A percentile compares a stretch with the other conserved stretches of the same genome.
Evolutionary conservation across 2,888 invertebrate species (phyloP).

Genomic region (Drymonia ruficornis): DNA sequence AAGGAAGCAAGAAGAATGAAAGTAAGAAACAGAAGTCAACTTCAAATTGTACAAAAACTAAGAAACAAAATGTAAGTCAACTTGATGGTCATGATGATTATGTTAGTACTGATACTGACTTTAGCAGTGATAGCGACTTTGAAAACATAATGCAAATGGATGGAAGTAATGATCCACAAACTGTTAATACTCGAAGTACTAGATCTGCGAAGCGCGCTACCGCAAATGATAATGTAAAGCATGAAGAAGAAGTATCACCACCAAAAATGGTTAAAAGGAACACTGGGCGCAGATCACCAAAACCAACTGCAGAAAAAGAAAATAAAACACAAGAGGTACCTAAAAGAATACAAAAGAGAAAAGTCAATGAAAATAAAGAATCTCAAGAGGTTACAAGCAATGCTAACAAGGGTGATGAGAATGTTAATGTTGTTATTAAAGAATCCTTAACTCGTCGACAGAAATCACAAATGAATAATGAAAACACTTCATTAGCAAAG

Average conservation of each 20-base stretch:
- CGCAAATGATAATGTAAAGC: conserved; percentile 30
- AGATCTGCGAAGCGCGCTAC: conserved; percentile 51
- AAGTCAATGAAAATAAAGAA: conserved; percentile 7
- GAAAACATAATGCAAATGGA: conserved; percentile 65
- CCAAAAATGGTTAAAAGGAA: conserved; percentile 59
- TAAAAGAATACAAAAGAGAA: conserved; percentile 9
- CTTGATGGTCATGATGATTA: conserved; percentile 83
- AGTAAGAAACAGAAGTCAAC: conserved; percentile 27
- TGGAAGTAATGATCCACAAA: conserved; percentile 51
- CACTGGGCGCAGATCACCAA: conserved; percentile 13
- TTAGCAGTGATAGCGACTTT: conserved; percentile 39
- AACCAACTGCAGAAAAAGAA: conserved; percentile 14
- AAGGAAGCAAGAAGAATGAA: conserved; percentile 22
- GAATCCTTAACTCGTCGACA: conserved; percentile 10
- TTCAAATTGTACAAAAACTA: conserved; percentile 34
- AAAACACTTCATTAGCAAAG: conserved; percentile 16
- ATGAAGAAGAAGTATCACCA: conserved; percentile 59
- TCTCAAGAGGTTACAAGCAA: conserved; percentile 5
- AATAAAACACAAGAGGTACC: conserved; percentile 3
- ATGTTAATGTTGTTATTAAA: neutral
- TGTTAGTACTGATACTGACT: conserved; percentile 36
- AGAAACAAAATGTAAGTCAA: conserved; percentile 72
- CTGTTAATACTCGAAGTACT: conserved; percentile 36
- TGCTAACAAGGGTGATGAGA: neutral
- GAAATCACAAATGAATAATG: conserved; percentile 15